These are phyloP conservation scores for Nannospalax galili DNA, from an alignment of 2,113 vertebrate species.

Conservation along the genomic window DNA sequence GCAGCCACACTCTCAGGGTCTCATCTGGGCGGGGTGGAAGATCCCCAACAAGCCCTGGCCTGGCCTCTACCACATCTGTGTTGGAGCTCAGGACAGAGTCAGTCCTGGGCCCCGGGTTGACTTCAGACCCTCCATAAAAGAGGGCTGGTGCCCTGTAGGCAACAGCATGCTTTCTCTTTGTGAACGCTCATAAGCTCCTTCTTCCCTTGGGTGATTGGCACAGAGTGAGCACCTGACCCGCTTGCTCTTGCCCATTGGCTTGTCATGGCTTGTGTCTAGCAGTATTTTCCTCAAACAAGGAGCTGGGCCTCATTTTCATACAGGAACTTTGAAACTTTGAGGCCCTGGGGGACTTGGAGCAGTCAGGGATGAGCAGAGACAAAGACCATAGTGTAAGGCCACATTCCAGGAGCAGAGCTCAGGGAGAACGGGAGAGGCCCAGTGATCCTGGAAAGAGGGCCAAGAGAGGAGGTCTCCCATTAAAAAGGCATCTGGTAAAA, in stretches of 20 bases:
- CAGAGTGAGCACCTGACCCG: not conserved
- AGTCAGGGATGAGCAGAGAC: not conserved
- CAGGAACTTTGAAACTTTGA: not conserved
- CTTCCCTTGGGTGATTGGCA: not conserved
- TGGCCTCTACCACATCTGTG: not conserved
- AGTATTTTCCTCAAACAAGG: not conserved
- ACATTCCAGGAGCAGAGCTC: not conserved
- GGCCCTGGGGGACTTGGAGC: not conserved
- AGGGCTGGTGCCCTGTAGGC: not conserved
- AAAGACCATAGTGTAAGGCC: not conserved
- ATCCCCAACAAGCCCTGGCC: not conserved
- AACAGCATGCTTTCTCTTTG: not conserved
- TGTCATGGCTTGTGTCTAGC: not conserved
- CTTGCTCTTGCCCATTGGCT: not conserved
- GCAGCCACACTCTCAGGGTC: not conserved
- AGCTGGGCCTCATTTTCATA: not conserved
- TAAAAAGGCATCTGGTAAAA: not conserved
- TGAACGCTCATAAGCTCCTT: not conserved
- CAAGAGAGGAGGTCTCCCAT: not conserved
- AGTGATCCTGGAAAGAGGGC: not conserved
- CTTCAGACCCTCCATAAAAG: not conserved
- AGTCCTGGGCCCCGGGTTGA: not conserved
- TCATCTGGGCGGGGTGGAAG: not conserved
- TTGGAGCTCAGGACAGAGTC: not conserved
- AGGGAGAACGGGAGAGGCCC: not conserved